Evolutionary conservation across 1,140 invertebrate species (phyloP).

Genomic region (Aphis craccivora): DNA sequence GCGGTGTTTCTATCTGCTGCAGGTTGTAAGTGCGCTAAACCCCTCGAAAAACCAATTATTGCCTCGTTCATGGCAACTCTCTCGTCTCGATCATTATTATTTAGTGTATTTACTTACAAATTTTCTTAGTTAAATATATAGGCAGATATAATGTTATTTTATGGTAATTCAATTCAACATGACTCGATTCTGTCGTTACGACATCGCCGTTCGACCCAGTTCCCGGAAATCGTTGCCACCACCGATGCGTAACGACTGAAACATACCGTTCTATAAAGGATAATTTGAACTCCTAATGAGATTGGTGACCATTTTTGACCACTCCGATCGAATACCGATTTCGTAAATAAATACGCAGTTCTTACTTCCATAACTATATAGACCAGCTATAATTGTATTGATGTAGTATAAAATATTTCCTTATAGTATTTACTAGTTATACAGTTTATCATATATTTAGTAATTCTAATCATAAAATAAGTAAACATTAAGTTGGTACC

Average conservation of each 20-base stretch:
- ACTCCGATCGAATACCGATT: not conserved
- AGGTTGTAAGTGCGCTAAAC: not conserved
- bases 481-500: no score
- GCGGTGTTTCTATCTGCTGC: not conserved
- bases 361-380: not conserved
- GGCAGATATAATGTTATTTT: not conserved
- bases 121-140: not conserved
- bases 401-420: not conserved
- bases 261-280: constrained; percentile 5
- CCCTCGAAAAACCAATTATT: not conserved
- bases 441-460: no score
- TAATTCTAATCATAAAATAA: no score
- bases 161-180: not conserved
- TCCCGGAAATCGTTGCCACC: not conserved
- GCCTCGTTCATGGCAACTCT: not conserved
- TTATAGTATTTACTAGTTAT: not conserved
- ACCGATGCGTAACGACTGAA: not conserved
- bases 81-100: not conserved
- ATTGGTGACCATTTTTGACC: not conserved
- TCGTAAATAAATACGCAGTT: not conserved
- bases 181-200: not conserved
- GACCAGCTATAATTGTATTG: not conserved
- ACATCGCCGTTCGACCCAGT: not conserved
- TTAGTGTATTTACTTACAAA: not conserved
- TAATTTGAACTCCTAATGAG: not conserved